Evolutionary conservation across 2,113 vertebrate genomes (phyloP), one percentile per base, ranked within the genome.

Genomic region (Thermophis baileyi): DNA sequence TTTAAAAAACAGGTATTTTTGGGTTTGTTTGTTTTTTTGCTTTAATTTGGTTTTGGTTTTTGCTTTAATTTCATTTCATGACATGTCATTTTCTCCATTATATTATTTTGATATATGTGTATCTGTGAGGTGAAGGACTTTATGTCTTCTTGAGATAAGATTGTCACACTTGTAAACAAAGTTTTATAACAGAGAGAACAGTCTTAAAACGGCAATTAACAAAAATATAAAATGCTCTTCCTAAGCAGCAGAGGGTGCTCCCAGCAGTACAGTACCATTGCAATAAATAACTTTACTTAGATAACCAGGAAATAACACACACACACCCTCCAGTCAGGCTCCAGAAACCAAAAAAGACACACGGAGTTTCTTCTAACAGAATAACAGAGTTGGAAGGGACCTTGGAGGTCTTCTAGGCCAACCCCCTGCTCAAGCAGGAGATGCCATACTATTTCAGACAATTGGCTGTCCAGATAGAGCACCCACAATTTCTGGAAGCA

Each of bases 61-160:
- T 40, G 69, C 18, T 81, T 44, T 81, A 81, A 81, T 44, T 74
- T 40, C 90, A 91, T 55, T 60, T 93, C 87, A 90, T 51, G 8
- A 49, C n/a, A 55, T 95, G 92, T 93, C 93, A 91, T 55, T 93
- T 89, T 35, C 49, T 94, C 93, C 86, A 92, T 63, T 88, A 81
- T 87, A 6, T 92, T 35, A 92, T 93, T 93, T 1, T 90, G 91
- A 95, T 53, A 90, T 94, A 30, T 88, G 24, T 53, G 35, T 74
- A 74, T 11, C n/a, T 69, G 27, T 54, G 91, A 91, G 87, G 69
- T 86, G 92, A 94, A 86, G 2, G 22, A n/a, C 91, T 93, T 95
- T 91, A 47, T 93, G 69, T 94, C 94, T 94, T 95, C 94, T 93
- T 94, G 94, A 95, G 91, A 95, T 95, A 96, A 95, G 92, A 94